Percentiles rank a stretch among this genome's conserved stretches.
phyloP scores from a whole-genome alignment of 2,797 vertebrate genomes.

The Amblyraja radiata region DNA sequence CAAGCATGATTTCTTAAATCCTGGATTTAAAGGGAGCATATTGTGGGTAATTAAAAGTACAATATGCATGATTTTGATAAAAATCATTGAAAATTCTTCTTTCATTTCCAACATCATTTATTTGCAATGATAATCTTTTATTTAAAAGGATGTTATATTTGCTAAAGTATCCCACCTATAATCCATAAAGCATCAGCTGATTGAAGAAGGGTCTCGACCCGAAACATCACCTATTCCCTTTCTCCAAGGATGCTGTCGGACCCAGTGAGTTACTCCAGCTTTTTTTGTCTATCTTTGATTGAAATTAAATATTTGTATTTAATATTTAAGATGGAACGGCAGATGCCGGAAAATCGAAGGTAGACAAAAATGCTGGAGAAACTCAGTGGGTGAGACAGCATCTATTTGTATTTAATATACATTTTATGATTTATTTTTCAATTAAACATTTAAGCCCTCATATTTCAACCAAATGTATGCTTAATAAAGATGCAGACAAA shows the following conservation, averaged over 20 bases:
- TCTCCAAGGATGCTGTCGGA: too few relatives aligned
- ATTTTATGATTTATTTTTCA: background rate
- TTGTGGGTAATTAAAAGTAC: too few relatives aligned
- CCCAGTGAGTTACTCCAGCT: too few relatives aligned
- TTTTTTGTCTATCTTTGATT: background rate
- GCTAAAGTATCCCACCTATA: background rate
- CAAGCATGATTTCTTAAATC: too few relatives aligned
- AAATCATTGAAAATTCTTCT: too few relatives aligned
- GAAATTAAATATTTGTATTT: background rate
- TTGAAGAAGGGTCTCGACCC: too few relatives aligned
- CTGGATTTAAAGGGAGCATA: too few relatives aligned
- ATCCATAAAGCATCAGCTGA: background rate
- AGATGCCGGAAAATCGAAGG: too few relatives aligned
- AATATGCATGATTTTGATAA: too few relatives aligned
- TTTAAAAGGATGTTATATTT: background rate
- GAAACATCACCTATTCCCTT: too few relatives aligned
- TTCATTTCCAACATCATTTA: background rate
- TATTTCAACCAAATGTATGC: background rate
- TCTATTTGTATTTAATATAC: background rate
- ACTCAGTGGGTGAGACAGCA: too few relatives aligned
- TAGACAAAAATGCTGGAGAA: too few relatives aligned
- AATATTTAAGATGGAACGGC: background rate
- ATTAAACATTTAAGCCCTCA: background rate
- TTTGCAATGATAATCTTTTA: background rate
- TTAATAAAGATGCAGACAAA: background rate